Base-by-base conservation (phyloP, 2,797 vertebrate genomes). In the Allobates femoralis region DNA sequence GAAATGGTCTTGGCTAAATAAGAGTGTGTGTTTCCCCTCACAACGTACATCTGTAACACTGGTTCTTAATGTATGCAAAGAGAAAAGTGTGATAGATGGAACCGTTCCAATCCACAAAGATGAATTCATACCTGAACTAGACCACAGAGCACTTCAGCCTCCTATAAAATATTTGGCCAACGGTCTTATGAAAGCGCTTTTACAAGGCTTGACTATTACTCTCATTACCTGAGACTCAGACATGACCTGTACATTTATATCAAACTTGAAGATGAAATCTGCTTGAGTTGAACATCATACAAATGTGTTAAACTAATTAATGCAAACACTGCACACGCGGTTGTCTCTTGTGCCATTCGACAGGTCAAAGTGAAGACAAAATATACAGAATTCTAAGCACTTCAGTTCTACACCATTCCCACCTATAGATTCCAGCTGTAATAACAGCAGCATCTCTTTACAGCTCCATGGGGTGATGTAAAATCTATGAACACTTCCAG, bases 51-150 rank as follows among this genome's bases (percentile, higher is more conserved):
- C 32, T 69, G 79, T 60, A 67, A 83, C 28, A 56, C n/a, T 21
- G 46, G 8, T 12, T 18, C 58, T 66, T 46, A 74, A 60, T 84
- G 58, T 84, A 81, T 81, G 62, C 37, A 84, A 83, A 84, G 30
- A 81, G 58, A 75, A 84, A 76, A n/a, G 77, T 80, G 82, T 81
- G 86, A 79, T 5, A 3, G 41, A 75, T 87, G 86, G 86, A 79
- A 16, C 0, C 2, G 14, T 26, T 73, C 86, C 86, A 84, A 55
- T 37, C 53, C 64, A 71, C 80, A 73, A 71, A 79, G 51, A 83
- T 30, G 0, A 26, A 84, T 84, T 56, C 66, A 79, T 79, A 41
- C 75, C 28, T 74, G 62, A 46, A 84, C 53, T 51, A 79, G 51
- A 75, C 56, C 28, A 53, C 60, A 81, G 26, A 82, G 81, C 32